Evolutionary conservation across 2,113 vertebrate species (phyloP).

Genomic region (Pachycephala philippinensis): DNA sequence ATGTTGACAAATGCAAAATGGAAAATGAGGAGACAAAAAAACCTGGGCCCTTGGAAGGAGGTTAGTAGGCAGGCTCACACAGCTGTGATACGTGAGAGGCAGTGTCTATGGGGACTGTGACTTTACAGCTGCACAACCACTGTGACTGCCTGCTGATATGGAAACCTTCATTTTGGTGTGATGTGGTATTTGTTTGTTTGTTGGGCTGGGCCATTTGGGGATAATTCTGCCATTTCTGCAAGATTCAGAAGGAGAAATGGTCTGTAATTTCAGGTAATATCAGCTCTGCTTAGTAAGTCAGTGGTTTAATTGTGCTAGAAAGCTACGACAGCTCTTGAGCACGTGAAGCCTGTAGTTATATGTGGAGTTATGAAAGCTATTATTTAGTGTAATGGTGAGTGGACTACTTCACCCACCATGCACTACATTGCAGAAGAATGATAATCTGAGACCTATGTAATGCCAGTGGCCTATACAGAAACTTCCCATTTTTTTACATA

Average conservation of each 20-base stretch:
- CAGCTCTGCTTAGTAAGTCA: neutral
- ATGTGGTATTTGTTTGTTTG: neutral
- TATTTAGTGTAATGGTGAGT: neutral
- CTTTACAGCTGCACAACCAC: neutral
- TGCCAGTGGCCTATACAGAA: neutral
- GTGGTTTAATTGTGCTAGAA: neutral
- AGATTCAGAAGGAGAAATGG: neutral
- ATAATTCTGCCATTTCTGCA: neutral
- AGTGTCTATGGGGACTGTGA: neutral
- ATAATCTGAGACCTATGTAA: neutral
- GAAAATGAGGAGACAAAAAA: neutral
- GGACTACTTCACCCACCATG: neutral
- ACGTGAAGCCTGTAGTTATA: neutral
- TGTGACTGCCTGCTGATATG: accelerated
- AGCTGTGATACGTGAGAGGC: neutral
- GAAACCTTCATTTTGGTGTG: neutral
- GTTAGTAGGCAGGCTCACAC: neutral
- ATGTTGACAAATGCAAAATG: slow-evolving; percentile 40
- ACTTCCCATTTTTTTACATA: neutral
- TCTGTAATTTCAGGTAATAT: neutral
- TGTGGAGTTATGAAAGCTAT: neutral
- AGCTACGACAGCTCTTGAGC: neutral
- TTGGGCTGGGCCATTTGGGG: neutral
- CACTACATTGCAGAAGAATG: neutral
- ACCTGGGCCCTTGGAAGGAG: neutral